Evolutionary conservation across 1,140 invertebrate genomes (phyloP).

Genomic region (Cherax quadricarinatus): DNA sequence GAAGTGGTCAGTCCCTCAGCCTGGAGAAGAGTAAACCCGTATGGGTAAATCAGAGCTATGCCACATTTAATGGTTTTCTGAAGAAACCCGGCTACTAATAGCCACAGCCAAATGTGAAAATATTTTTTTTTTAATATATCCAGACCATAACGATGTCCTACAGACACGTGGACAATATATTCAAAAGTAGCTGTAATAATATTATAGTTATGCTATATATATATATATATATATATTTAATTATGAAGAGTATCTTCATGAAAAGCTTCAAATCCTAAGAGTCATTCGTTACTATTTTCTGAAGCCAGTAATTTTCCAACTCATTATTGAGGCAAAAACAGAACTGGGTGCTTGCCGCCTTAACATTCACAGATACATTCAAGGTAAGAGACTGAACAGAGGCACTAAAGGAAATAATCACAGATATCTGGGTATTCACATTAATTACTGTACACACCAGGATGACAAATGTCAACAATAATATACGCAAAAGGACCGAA

Average conservation of each 20-base stretch:
- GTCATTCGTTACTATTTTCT: too few species aligned
- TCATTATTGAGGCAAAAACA: background rate
- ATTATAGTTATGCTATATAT: slow-evolving; percentile 31
- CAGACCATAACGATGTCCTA: too few species aligned
- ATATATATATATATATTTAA: slow-evolving; percentile 17
- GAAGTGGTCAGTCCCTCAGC: too few species aligned
- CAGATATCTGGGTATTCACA: background rate
- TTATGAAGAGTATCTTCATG: background rate
- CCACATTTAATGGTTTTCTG: too few species aligned
- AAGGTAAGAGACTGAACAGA: background rate
- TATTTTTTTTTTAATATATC: too few species aligned
- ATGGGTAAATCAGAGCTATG: too few species aligned
- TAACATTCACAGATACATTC: background rate
- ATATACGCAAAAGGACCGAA: slow-evolving; percentile 19
- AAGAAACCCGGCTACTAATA: too few species aligned
- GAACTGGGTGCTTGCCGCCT: background rate
- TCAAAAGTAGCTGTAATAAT: background rate
- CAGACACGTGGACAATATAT: background rate
- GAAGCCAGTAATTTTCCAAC: background rate
- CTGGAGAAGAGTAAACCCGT: too few species aligned
- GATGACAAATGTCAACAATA: background rate
- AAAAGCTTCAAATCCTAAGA: background rate
- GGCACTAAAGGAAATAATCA: background rate
- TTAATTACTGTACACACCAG: background rate
- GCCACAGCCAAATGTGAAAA: too few species aligned